Evolutionary conservation across 2,888 invertebrate species (phyloP).

Genomic region (Crepidodera aurea): DNA sequence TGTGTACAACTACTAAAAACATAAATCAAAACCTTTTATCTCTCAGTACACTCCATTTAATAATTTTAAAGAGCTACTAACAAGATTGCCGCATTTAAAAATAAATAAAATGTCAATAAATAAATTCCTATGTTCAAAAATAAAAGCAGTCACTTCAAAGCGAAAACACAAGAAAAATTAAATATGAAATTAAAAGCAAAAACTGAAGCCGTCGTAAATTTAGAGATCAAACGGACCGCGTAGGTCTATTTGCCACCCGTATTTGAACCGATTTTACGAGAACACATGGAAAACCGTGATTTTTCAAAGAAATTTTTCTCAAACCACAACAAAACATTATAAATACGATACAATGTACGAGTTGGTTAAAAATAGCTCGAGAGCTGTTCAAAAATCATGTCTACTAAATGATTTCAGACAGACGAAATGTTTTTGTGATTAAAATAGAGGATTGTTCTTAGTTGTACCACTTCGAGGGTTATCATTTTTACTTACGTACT

Average conservation of each 20-base stretch:
- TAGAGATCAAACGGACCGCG: constrained; percentile 19
- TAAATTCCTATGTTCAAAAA: constrained; percentile 13
- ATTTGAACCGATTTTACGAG: constrained; percentile 17
- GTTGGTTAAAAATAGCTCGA: constrained; percentile 25
- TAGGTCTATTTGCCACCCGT: constrained; percentile 21
- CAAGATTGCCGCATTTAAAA: constrained; percentile 11
- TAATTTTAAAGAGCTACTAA: constrained; percentile 17
- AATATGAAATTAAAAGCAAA: constrained; percentile 27
- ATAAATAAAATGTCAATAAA: constrained; percentile 21
- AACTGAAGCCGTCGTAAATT: constrained; percentile 22
- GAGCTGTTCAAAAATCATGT: constrained; percentile 20
- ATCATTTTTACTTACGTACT: too few species aligned
- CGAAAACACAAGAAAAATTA: constrained; percentile 25
- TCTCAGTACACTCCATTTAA: not conserved
- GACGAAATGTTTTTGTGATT: constrained; percentile 15
- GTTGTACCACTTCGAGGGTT: too few species aligned
- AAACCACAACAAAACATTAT: constrained; percentile 28
- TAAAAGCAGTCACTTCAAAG: constrained; percentile 24
- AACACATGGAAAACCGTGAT: not conserved
- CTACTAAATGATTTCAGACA: constrained; percentile 30
- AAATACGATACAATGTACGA: constrained; percentile 21
- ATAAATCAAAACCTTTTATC: constrained; percentile 1
- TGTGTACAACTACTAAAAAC: not conserved
- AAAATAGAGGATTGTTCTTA: not conserved
- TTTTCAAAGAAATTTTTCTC: constrained; percentile 16